phyloP scores from a whole-genome alignment of 2,113 vertebrate genomes.

The Microtus ochrogaster region DNA sequence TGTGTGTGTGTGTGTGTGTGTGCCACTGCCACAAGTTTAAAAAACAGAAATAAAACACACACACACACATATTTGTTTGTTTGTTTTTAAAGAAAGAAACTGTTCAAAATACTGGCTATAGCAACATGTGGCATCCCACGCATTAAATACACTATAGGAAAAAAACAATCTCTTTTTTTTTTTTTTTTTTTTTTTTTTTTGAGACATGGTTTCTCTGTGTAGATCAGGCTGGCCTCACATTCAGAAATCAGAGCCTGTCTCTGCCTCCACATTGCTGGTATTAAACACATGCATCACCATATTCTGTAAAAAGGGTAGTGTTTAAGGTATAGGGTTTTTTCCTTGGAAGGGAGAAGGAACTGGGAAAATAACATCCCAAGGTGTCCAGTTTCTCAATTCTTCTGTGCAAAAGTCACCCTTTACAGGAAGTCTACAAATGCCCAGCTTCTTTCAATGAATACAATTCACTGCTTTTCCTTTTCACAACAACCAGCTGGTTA shows the following conservation, averaged over 20 bases:
- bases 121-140: conserved; percentile 65
- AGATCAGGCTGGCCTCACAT: background rate
- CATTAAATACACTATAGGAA: conserved; percentile 60
- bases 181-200: background rate
- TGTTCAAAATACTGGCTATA: conserved; percentile 53
- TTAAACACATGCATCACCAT: background rate
- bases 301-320: conserved; percentile 62
- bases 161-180: background rate
- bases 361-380: conserved; percentile 51
- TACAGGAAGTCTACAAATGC: conserved; percentile 78
- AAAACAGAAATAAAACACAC: background rate
- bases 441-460: conserved; percentile 73
- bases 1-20: too few species aligned
- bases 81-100: background rate
- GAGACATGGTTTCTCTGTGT: background rate
- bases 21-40: background rate
- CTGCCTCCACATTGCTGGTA: background rate
- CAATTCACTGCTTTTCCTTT: conserved; percentile 69
- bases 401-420: conserved; percentile 75
- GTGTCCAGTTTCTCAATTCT: conserved; percentile 79
- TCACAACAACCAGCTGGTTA: conserved; percentile 70
- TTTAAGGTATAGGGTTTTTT: conserved; percentile 64
- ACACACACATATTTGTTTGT: background rate
- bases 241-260: background rate
- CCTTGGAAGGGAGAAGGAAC: background rate